These are phyloP conservation scores for Cavia porcellus DNA, from an alignment of 2,113 vertebrate species.

Conservation along the genomic window DNA sequence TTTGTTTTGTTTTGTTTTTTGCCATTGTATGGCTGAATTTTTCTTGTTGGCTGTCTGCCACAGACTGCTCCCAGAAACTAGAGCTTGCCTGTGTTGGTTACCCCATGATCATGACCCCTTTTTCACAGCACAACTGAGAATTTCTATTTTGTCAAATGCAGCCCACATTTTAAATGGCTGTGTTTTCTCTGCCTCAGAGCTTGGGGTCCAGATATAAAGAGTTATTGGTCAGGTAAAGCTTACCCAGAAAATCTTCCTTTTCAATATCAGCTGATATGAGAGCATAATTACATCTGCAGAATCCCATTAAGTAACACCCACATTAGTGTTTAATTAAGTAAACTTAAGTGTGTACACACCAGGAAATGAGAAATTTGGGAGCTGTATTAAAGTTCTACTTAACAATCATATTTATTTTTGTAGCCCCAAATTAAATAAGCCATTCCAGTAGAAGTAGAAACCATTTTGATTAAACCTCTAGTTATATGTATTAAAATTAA, in stretches of 20 bases:
- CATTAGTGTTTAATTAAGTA: not conserved
- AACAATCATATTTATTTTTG: not conserved
- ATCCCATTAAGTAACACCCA: not conserved
- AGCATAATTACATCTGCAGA: not conserved
- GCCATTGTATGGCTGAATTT: not conserved
- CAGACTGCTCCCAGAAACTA: not conserved
- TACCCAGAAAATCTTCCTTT: not conserved
- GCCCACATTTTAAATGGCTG: not conserved
- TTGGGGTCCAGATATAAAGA: not conserved
- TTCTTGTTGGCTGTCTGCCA: not conserved
- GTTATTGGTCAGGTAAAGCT: not conserved
- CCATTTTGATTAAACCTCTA: not conserved
- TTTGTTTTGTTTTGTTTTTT: too few relatives aligned
- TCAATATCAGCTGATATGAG: not conserved
- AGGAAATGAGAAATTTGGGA: not conserved
- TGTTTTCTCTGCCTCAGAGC: not conserved
- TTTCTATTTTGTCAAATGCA: not conserved
- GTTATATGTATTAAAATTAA: not conserved
- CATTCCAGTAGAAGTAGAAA: not conserved
- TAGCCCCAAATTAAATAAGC: not conserved
- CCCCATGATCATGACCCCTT: not conserved
- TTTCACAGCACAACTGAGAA: not conserved
- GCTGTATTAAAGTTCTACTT: not conserved
- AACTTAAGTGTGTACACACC: not conserved
- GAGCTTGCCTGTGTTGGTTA: not conserved